Conservation (phyloP, 2,888 invertebrate genomes). For the Nudaria mundana region DNA sequence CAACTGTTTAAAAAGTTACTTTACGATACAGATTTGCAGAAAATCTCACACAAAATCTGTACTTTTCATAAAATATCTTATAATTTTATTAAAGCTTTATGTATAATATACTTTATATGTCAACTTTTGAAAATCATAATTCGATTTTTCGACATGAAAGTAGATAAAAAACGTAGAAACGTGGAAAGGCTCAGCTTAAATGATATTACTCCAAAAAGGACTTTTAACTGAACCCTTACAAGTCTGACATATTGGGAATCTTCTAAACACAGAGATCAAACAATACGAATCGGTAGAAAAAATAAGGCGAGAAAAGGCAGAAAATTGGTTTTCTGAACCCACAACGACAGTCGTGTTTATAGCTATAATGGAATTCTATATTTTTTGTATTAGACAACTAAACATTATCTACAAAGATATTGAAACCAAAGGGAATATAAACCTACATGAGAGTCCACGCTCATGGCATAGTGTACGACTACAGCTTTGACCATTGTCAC, state of each 20-base stretch:
- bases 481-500: too few relatives aligned
- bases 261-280: conserved; percentile 10
- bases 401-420: conserved; percentile 2
- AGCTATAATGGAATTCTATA: conserved; percentile 13
- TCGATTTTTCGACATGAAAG: too few relatives aligned
- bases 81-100: not conserved
- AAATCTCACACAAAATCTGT: too few relatives aligned
- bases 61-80: not conserved
- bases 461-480: too few relatives aligned
- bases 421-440: not conserved
- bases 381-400: conserved; percentile 13
- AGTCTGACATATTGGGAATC: conserved; percentile 5
- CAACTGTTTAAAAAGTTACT: too few relatives aligned
- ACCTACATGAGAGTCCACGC: too few relatives aligned
- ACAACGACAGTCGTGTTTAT: conserved; percentile 5
- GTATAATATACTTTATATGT: too few relatives aligned
- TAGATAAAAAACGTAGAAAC: too few relatives aligned
- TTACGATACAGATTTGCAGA: too few relatives aligned
- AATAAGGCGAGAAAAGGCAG: conserved; percentile 9
- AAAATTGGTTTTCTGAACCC: conserved; percentile 14
- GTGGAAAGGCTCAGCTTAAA: too few relatives aligned
- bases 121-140: not conserved
- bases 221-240: not conserved
- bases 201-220: not conserved
- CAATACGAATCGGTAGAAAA: conserved; percentile 7